Conservation (phyloP, 2,113 vertebrate species). For the Channa argus region DNA sequence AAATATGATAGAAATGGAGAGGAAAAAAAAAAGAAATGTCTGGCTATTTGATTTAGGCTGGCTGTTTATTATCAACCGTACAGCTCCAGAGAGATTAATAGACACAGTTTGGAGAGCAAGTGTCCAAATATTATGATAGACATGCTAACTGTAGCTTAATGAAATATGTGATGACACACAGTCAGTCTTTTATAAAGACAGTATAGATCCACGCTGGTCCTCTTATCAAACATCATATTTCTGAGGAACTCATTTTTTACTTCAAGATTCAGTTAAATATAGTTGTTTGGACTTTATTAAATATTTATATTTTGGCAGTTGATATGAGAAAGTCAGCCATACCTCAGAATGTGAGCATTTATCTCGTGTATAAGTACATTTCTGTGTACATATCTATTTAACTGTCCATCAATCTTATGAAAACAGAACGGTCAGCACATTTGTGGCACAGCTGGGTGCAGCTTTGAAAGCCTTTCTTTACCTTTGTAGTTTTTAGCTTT, state of each 20-base stretch:
- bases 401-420: background rate
- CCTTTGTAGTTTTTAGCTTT: background rate
- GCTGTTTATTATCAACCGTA: conserved; percentile 68
- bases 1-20: conserved; percentile 23
- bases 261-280: background rate
- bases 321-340: conserved; percentile 12
- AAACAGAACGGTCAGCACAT: conserved; percentile 5
- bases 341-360: background rate
- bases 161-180: conserved; percentile 54
- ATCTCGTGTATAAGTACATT: background rate
- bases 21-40: conserved; percentile 42
- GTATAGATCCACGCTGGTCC: conserved; percentile 32
- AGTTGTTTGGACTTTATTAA: conserved; percentile 6
- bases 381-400: background rate
- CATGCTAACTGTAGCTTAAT: conserved; percentile 54
- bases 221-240: background rate
- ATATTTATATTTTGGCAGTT: background rate
- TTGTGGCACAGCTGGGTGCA: background rate
- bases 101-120: conserved; percentile 57
- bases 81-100: conserved; percentile 62
- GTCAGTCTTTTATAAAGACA: conserved; percentile 20
- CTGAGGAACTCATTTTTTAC: conserved; percentile 6
- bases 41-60: conserved; percentile 49
- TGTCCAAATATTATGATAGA: conserved; percentile 75
- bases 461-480: background rate